Percentiles rank a stretch among this genome's conserved stretches.
phyloP scores from a whole-genome alignment of 2,888 invertebrate species.

The Lydus trimaculatus region DNA sequence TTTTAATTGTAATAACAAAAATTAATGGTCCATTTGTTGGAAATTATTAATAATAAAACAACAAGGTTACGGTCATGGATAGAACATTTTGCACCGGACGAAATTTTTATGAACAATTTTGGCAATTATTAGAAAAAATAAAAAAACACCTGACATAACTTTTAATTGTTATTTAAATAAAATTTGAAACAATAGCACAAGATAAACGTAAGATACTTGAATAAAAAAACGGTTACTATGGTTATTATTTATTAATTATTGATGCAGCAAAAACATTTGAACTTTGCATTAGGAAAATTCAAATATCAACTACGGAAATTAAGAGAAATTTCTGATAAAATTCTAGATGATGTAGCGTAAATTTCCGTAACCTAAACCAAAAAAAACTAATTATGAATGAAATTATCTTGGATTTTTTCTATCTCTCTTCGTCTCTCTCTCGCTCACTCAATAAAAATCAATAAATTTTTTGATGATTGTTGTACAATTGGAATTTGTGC shows the following conservation, averaged over 20 bases:
- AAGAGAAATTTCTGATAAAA: background rate
- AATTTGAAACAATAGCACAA: no score
- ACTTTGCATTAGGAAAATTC: background rate
- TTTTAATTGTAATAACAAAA: no score
- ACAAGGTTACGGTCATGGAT: background rate
- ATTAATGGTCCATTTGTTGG: no score
- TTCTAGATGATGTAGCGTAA: background rate
- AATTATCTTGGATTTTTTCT: no score
- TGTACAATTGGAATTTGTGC: background rate
- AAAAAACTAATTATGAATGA: background rate
- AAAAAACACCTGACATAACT: background rate
- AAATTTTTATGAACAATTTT: no score
- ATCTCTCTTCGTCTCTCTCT: no score
- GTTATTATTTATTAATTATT: background rate
- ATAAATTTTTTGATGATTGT: slow-evolving; percentile 1
- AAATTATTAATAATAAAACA: background rate
- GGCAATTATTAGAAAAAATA: no score
- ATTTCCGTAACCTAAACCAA: background rate
- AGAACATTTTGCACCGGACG: background rate
- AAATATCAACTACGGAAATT: background rate
- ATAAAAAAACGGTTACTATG: background rate
- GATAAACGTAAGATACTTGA: background rate
- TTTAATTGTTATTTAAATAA: no score
- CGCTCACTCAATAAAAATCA: background rate
- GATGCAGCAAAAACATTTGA: no score